Evolutionary conservation across 1,140 invertebrate genomes (phyloP), one percentile per base, ranked within the genome.

Genomic region (Eufriesea mexicana): DNA sequence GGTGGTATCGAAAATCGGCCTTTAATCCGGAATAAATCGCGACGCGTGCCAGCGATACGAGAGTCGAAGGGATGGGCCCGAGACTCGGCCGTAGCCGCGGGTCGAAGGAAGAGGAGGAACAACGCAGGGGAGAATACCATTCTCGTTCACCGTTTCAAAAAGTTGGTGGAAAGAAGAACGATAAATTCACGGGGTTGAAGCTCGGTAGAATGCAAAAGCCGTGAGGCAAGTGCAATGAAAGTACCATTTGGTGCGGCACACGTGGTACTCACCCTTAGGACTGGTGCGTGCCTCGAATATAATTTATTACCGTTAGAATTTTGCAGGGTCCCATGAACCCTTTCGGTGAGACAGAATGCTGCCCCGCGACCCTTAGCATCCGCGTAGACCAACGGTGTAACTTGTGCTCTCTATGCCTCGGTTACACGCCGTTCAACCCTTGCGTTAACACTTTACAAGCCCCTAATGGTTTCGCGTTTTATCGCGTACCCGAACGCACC

Each of bases 201-300:
- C 82, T 89, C 66, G 89, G 67, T 71, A 85, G 85, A 90, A 92
- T 92, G 91, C 91, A 92, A 92, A 92, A 84, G 89, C 89, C 80
- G 84, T 79, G 85, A 79, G 85, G 89, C 92, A 91, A 91, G 91
- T 91, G 91, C 91, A 91, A 92, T 92, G 91, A 92, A 92, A 92
- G 91, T 92, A 86, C 89, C 92, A 92, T 92, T 92, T 92, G 90
- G 89, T 84, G 86, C 86, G 85, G 80, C 89, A 89, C 85, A 91
- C 84, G 84, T 75, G 83, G 72, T 59, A 72, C 79, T 86, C 86
- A 86, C 84, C 70, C 86, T 64, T 82, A 86, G 75, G 84, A 91
- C 83, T 85, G 85, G 85, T 88, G 84, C 91, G 90, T 92, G 90
- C 90, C 88, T 86, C 90, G 91, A 92, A 92, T 92, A 91, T 92